A percentile compares a stretch with the other conserved stretches of the same genome.
phyloP scores from a whole-genome alignment of 2,888 invertebrate genomes.

The Hemicrepidius hirtus region DNA sequence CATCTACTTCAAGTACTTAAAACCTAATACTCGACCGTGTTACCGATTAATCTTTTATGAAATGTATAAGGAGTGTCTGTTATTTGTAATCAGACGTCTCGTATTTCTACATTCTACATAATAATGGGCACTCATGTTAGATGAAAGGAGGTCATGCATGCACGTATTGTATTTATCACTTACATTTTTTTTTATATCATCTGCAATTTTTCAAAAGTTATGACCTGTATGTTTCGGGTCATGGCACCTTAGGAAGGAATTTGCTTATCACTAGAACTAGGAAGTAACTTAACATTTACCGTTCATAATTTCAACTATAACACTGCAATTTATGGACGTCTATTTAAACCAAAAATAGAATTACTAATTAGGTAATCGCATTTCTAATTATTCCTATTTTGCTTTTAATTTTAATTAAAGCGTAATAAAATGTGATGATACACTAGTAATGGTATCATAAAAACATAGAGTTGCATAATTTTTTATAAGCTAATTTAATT shows the following conservation, averaged over 20 bases:
- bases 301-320: background rate
- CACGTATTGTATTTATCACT: slow-evolving; percentile 37
- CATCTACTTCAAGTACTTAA: slow-evolving; percentile 50
- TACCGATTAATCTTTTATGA: slow-evolving; percentile 50
- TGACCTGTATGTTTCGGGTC: background rate
- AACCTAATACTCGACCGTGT: slow-evolving; percentile 46
- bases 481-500: slow-evolving; percentile 7
- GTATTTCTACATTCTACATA: slow-evolving; percentile 44
- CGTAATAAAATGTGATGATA: background rate
- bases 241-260: background rate
- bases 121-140: slow-evolving; percentile 36
- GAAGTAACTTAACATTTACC: background rate
- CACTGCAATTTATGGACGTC: background rate
- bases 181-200: slow-evolving; percentile 22
- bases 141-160: slow-evolving; percentile 38
- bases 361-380: background rate
- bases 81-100: slow-evolving; percentile 51
- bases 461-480: slow-evolving; percentile 9
- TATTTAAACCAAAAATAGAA: background rate
- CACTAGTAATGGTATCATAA: background rate
- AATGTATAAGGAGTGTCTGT: slow-evolving; percentile 49
- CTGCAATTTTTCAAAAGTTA: background rate
- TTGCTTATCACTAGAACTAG: slow-evolving; percentile 10
- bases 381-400: background rate
- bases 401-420: background rate